phyloP scores from a whole-genome alignment of 2,113 vertebrate species.

The Pollachius pollachius region DNA sequence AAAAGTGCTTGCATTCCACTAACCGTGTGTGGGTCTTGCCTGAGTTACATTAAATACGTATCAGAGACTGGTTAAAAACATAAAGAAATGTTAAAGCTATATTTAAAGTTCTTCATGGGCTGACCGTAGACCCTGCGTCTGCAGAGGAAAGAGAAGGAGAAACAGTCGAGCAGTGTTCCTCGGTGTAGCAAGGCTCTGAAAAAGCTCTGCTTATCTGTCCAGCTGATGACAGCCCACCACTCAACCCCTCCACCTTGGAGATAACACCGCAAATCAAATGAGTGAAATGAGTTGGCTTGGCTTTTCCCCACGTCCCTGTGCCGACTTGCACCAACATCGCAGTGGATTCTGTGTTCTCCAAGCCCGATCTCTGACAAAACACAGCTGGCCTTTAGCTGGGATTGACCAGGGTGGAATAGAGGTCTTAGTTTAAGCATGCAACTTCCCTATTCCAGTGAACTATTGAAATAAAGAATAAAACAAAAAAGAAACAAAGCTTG shows the following conservation, averaged over 20 bases:
- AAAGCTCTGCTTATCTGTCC: slow-evolving; percentile 47
- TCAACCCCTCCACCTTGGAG: slow-evolving; percentile 39
- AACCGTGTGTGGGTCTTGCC: neutral
- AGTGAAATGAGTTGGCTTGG: slow-evolving; percentile 30
- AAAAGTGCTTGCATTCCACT: slow-evolving; percentile 28
- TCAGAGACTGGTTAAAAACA: neutral
- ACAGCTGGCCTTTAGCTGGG: slow-evolving; percentile 14
- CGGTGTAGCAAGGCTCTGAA: slow-evolving; percentile 37
- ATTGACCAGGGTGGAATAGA: neutral
- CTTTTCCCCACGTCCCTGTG: slow-evolving; percentile 37
- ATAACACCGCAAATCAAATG: slow-evolving; percentile 47
- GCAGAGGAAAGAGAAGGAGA: slow-evolving; percentile 5
- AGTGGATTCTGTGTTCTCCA: slow-evolving; percentile 15
- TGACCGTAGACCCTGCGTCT: neutral
- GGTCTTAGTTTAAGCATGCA: neutral
- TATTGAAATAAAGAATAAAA: neutral
- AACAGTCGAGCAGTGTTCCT: slow-evolving; percentile 15
- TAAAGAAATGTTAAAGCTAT: too few relatives aligned
- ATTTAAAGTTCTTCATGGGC: too few relatives aligned
- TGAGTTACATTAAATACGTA: slow-evolving; percentile 7
- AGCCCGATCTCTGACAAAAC: slow-evolving; percentile 21
- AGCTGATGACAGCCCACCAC: slow-evolving; percentile 45
- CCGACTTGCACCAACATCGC: slow-evolving; percentile 18
- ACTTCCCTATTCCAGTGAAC: neutral
- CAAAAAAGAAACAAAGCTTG: neutral